Conservation (phyloP, 2,113 vertebrate genomes). For the Brevimyrus niger region DNA sequence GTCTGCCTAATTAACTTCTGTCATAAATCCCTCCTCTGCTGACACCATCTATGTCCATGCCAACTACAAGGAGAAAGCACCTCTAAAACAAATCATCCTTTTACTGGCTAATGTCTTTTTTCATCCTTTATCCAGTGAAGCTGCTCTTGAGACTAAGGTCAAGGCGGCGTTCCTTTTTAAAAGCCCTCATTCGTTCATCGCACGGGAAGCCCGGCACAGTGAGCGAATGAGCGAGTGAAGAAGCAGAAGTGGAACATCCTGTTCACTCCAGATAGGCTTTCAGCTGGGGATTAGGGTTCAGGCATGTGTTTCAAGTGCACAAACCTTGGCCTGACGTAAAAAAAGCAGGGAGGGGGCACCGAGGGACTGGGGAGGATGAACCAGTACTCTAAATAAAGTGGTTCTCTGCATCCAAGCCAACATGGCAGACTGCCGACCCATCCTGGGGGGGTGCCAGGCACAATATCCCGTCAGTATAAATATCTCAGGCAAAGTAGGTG, state of each 20-base stretch:
- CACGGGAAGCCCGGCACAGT: neutral
- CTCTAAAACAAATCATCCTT: neutral
- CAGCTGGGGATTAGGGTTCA: neutral
- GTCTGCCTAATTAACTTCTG: neutral
- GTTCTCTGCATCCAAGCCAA: neutral
- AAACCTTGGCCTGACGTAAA: neutral
- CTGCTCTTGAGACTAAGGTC: neutral
- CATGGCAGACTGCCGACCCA: neutral
- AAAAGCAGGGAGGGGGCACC: neutral
- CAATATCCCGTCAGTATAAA: neutral
- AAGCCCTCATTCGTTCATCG: neutral
- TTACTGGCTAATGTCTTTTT: neutral
- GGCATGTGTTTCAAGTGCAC: neutral
- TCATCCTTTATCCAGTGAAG: neutral
- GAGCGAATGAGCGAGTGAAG: neutral
- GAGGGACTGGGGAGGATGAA: neutral
- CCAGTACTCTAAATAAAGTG: constrained; percentile 12
- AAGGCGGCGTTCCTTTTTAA: neutral
- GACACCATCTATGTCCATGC: neutral
- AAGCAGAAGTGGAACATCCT: neutral
- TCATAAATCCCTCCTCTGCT: neutral
- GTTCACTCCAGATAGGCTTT: neutral
- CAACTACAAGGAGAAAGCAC: neutral
- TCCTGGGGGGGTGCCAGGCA: neutral
- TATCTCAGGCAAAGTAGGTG: neutral